Evolutionary conservation across 23 tunicate genomes (phyloP), one percentile per base, ranked within the genome.

Genomic region (Styela clava): DNA sequence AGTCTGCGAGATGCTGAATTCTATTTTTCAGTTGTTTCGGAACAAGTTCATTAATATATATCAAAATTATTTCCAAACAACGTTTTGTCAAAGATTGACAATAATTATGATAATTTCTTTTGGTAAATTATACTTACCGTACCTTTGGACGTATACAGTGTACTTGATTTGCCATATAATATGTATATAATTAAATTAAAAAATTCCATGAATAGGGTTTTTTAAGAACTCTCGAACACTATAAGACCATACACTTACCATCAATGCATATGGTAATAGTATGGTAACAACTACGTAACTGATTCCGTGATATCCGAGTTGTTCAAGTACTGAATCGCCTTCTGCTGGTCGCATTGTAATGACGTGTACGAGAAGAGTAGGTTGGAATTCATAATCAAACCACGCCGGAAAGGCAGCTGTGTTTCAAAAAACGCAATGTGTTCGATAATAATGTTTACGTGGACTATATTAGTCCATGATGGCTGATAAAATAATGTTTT

Each of bases 241-340:
- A 20, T 56, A 56, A 18, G 18, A 70, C 2, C 35, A 20, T 24
- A 34, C 12, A 69, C 68, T 69, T 70, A 70, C 85, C 85, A 37
- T 82, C n/a, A 82, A 16, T 18, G 35, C 31, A 79, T 35, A 82
- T 2, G 85, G 85, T 19, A 82, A 33, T 25, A 73, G 67, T 16
- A 70, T 25, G 25, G 67, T 70, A n/a, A 69, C 27, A 3, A 70
- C 62, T n/a, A 36, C 70, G 18, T 37, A 35, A 2, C 34, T 16
- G 2, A 82, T 52, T 35, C 35, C 67, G 2, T 23, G 63, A 44
- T 18, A 18, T 24, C 81, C 81, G 18, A 32, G 12, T 34, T 26
- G 34, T 44, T 44, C 56, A 44, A 25, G 21, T 24, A 24, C 31
- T 52, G 62, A 16, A 52, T 76, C 81, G 21, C 2, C 33, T 64